Base-by-base conservation (phyloP, 2,113 vertebrate genomes). In the Chrysemys picta region DNA sequence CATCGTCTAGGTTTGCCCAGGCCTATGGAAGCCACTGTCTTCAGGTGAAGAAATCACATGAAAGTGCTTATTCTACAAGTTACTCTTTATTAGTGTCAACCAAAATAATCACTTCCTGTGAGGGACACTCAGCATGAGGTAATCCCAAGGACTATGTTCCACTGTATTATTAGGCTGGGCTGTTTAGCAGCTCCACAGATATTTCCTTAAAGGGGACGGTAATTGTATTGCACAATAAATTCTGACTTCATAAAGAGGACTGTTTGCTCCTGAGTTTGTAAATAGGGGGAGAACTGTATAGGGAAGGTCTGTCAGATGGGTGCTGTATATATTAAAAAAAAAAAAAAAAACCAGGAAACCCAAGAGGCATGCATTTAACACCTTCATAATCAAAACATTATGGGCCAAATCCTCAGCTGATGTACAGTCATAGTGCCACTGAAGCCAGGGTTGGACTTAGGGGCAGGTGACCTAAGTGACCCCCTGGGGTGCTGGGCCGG, bases 31-130 rank as follows among this genome's bases (percentile, higher is more conserved):
- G 95, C 88, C 94, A 97, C 96, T 96, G 96, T 96, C 89, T 95
- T 80, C 86, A 95, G 96, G 96, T 86, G 95, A 97, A 96, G 50
- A 42, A 97, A 49, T 81, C 47, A 90, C 82, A 87, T 95, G 87
- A 97, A 98, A 97, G 97, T 93, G 93, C 97, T 98, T 97, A 96
- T 95, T 95, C 95, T 97, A 95, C 87, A 97, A 97, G 92, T 92
- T 94, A 96, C 94, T 97, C 88, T 96, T 96, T 24, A 12, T 93
- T 97, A 95, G 90, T 38, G 88, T 97, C 97, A 98, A 98, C 93
- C 94, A 97, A 98, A 98, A 98, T 96, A 97, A 98, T 97, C 96
- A 97, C 97, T 98, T 98, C 96, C 97, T 96, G 89, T 96, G 90
- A 96, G 88, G 93, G 89, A 91, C 94, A 95, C 89, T 94, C 85